phyloP scores from a whole-genome alignment of 53 echinoderm and acorn worm species.

The Echinometra lucunter region DNA sequence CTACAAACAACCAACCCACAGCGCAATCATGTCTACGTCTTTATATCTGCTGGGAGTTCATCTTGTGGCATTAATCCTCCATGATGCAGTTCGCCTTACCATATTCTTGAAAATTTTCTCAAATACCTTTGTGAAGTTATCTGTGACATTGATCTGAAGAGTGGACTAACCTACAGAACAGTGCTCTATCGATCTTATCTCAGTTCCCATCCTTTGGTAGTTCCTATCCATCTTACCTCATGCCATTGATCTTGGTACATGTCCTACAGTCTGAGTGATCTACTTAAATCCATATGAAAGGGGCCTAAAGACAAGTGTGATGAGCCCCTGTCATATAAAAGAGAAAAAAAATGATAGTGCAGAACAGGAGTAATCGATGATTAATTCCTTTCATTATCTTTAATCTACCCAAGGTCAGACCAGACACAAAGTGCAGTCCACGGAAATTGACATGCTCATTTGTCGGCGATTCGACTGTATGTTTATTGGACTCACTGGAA shows the following conservation, averaged over 20 bases:
- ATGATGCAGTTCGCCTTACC: background rate
- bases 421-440: background rate
- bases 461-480: background rate
- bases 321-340: background rate
- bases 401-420: constrained; percentile 15
- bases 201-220: background rate
- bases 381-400: constrained; percentile 25
- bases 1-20: no score
- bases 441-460: constrained; percentile 20
- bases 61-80: background rate
- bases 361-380: background rate
- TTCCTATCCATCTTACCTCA: background rate
- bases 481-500: background rate
- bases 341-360: background rate
- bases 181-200: background rate
- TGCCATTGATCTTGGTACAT: background rate
- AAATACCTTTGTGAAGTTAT: background rate
- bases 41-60: background rate
- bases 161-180: background rate
- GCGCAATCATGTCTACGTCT: no score
- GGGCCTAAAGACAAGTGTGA: background rate
- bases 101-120: background rate
- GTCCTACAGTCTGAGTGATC: background rate
- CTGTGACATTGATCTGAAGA: background rate
- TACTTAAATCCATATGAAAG: background rate